Evolutionary conservation across 2,888 invertebrate genomes (phyloP).

Genomic region (Drosophila kokeensis): DNA sequence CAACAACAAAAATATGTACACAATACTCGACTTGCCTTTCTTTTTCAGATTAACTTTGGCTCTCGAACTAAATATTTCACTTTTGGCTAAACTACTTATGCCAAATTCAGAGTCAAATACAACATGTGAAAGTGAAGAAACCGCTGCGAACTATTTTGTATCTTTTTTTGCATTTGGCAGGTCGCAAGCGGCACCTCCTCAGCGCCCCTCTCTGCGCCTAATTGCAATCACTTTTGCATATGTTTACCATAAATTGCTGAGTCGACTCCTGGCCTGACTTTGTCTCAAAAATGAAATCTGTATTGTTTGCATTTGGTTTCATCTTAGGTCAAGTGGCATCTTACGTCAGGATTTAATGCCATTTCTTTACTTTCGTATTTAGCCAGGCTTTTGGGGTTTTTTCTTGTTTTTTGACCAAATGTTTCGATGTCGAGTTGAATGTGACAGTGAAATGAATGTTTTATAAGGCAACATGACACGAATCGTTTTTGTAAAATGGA

Average conservation of each 20-base stretch:
- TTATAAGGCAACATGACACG: constrained; percentile 54
- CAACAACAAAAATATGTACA: constrained; percentile 9
- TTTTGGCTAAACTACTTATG: constrained; percentile 10
- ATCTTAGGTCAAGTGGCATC: constrained; percentile 12
- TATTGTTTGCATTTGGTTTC: constrained; percentile 12
- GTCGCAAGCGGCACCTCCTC: constrained; percentile 37
- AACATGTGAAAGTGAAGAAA: constrained; percentile 29
- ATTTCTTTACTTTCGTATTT: constrained; percentile 8
- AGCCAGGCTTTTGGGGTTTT: not conserved
- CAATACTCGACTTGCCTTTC: constrained; percentile 44
- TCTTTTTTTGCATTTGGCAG: constrained; percentile 21
- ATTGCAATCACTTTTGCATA: constrained; percentile 51
- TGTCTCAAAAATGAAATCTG: constrained; percentile 16
- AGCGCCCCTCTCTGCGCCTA: constrained; percentile 10
- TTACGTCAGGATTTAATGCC: constrained; percentile 23
- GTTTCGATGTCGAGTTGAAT: constrained; percentile 45
- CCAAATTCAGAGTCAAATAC: not conserved
- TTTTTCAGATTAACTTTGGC: constrained; percentile 47
- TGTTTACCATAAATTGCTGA: constrained; percentile 51
- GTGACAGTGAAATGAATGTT: constrained; percentile 64
- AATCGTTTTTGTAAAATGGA: constrained; percentile 67
- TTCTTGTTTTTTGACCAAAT: not conserved
- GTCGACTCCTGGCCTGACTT: constrained; percentile 8
- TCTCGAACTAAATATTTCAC: constrained; percentile 3
- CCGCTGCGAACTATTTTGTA: constrained; percentile 38